phyloP scores from a whole-genome alignment of 2,797 vertebrate genomes.

The Semaprochilodus insignis region DNA sequence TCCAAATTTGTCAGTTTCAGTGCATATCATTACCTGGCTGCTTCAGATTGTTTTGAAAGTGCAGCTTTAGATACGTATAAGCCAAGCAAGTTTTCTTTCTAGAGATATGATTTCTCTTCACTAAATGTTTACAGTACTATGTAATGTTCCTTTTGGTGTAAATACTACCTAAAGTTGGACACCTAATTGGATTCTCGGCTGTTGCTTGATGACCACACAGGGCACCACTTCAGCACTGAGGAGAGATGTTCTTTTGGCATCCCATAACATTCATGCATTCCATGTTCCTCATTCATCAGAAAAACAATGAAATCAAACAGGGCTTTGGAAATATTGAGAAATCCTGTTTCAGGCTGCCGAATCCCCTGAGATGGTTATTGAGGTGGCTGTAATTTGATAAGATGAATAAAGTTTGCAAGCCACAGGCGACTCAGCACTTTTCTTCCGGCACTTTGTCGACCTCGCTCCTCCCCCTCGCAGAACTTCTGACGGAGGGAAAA shows the following conservation, averaged over 20 bases:
- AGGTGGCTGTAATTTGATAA: slow-evolving; percentile 73
- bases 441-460: slow-evolving; percentile 59
- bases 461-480: slow-evolving; percentile 59
- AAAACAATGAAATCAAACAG: slow-evolving; percentile 54
- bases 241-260: slow-evolving; percentile 26
- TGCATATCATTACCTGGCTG: background rate
- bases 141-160: background rate
- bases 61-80: background rate
- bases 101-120: too few species aligned
- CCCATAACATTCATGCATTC: slow-evolving; percentile 43
- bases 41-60: background rate
- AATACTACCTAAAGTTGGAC: too few species aligned
- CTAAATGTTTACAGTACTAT: too few species aligned
- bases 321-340: slow-evolving; percentile 55
- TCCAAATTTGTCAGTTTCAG: background rate
- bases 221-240: slow-evolving; percentile 10
- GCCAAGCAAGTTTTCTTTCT: background rate
- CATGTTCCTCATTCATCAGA: slow-evolving; percentile 51
- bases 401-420: slow-evolving; percentile 63
- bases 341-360: slow-evolving; percentile 54
- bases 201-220: background rate
- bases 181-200: background rate
- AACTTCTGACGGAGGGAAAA: slow-evolving; percentile 66
- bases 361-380: slow-evolving; percentile 65
- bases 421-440: slow-evolving; percentile 71